Conservation (phyloP, 2,888 invertebrate genomes). For the Eupithecia subumbrata region DNA sequence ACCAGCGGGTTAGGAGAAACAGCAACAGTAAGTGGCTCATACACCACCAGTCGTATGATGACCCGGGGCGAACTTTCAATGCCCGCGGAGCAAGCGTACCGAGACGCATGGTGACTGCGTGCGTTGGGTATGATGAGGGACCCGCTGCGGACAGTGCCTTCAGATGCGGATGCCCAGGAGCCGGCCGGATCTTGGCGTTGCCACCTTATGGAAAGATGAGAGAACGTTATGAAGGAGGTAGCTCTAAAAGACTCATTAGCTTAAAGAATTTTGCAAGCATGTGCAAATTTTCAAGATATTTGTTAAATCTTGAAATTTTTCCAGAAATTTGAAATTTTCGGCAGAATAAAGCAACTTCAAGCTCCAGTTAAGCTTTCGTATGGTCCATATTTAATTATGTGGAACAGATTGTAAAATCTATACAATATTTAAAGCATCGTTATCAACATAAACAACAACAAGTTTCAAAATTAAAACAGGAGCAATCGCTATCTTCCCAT, state of each 20-base stretch:
- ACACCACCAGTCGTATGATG: slow-evolving; percentile 86
- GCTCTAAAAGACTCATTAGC: neutral
- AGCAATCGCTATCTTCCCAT: slow-evolving; percentile 10
- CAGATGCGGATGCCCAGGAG: slow-evolving; percentile 66
- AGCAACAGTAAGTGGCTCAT: slow-evolving; percentile 86
- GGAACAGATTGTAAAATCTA: neutral
- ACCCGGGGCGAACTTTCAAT: slow-evolving; percentile 86
- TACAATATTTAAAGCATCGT: neutral
- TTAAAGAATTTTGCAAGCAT: neutral
- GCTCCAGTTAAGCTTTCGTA: neutral
- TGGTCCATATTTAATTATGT: neutral
- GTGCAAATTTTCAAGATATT: neutral
- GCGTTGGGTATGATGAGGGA: slow-evolving; percentile 82
- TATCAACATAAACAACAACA: neutral
- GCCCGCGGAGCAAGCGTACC: slow-evolving; percentile 89
- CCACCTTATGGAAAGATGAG: slow-evolving; percentile 63
- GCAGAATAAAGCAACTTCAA: neutral
- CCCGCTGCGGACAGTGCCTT: slow-evolving; percentile 69
- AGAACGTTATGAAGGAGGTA: neutral
- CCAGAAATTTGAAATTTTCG: too few relatives aligned
- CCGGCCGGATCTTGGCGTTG: slow-evolving; percentile 75
- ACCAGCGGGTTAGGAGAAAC: slow-evolving; percentile 87
- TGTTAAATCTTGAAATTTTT: too few relatives aligned
- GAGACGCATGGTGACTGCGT: slow-evolving; percentile 86
- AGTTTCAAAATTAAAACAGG: neutral